A percentile compares a stretch with the other conserved stretches of the same genome.
phyloP scores from a whole-genome alignment of 2,113 vertebrate genomes.

The Lathamus discolor region DNA sequence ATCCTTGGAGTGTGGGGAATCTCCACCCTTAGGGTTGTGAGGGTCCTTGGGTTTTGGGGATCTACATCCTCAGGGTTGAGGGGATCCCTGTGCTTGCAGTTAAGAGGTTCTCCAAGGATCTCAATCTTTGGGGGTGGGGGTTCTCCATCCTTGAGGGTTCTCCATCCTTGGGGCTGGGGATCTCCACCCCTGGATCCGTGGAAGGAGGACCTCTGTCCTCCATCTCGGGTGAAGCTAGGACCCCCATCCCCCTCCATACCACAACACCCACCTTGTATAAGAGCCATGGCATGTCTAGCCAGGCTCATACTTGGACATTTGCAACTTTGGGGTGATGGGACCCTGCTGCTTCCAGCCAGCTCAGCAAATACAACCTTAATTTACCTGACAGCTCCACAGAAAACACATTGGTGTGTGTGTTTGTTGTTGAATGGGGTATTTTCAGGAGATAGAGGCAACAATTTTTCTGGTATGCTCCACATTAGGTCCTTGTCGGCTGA shows the following conservation, averaged over 20 bases:
- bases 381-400: not conserved
- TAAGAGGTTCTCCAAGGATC: not conserved
- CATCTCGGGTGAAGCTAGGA: not conserved
- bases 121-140: not conserved
- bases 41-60: not conserved
- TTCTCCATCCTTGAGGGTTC: not conserved
- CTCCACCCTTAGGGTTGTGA: not conserved
- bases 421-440: not conserved
- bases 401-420: accelerated
- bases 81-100: not conserved
- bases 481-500: not conserved
- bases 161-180: accelerated
- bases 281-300: accelerated
- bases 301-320: not conserved
- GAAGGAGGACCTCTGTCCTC: not conserved
- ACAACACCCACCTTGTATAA: accelerated
- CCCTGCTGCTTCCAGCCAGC: not conserved
- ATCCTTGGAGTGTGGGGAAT: not conserved
- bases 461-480: not conserved
- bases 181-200: not conserved
- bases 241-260: not conserved
- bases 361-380: not conserved
- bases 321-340: not conserved
- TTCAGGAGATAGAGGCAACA: not conserved
- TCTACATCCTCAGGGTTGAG: not conserved